Percentiles rank a stretch among this genome's conserved stretches.
These are phyloP conservation scores for Psettodes erumei DNA, from an alignment of 2,113 vertebrate genomes.

Conservation along the genomic window DNA sequence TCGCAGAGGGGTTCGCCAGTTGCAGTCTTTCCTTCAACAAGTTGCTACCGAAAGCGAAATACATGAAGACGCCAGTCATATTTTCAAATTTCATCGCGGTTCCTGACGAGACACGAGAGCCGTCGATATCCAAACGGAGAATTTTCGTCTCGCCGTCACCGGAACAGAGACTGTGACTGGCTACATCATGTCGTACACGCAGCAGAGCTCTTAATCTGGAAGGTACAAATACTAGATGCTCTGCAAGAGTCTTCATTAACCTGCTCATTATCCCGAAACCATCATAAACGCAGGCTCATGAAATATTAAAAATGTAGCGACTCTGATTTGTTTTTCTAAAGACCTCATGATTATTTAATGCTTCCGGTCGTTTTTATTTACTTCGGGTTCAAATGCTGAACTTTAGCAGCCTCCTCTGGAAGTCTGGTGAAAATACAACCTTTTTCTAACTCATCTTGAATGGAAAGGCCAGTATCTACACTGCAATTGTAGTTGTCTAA, in stretches of 20 bases:
- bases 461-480: neutral
- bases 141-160: neutral
- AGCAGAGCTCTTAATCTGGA: neutral
- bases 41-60: conserved; percentile 84
- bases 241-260: no score
- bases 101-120: neutral
- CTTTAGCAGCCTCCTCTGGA: neutral
- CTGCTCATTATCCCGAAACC: no score
- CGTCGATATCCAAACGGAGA: neutral
- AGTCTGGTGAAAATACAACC: neutral
- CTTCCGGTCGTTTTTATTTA: neutral
- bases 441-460: neutral
- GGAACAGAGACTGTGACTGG: neutral
- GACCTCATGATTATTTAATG: no score
- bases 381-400: neutral
- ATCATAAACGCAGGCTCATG: neutral
- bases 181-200: neutral
- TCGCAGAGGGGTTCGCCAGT: conserved; percentile 75
- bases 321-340: no score
- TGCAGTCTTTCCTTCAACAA: conserved; percentile 78
- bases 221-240: neutral
- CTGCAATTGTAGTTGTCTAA: no score
- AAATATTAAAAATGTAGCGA: no score
- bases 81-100: neutral
- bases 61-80: conserved; percentile 73